Base-by-base conservation (phyloP, 2,888 invertebrate species). In the Pyralis farinalis region DNA sequence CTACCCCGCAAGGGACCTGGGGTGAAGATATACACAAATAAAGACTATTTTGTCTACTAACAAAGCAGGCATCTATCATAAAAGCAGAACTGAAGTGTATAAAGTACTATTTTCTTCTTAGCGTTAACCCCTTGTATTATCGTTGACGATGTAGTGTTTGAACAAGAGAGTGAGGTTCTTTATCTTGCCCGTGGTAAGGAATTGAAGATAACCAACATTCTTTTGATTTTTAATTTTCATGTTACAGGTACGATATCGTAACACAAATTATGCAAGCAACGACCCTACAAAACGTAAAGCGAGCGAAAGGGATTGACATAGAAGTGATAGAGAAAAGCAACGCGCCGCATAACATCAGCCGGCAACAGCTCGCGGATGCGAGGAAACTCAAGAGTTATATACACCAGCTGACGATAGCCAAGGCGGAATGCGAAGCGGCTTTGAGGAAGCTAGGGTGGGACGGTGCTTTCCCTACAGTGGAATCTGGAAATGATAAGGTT, bases 251-350 rank as follows among this genome's bases (percentile, higher is more conserved):
- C 60, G 96, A 95, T 61, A 96, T 97, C 53, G 95, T 97, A 3
- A 95, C 95, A 32, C 97, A 97, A 90, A 94, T 97, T 57, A 96
- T 97, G 95, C 96, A 97, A 90, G 97, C 97, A 0, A 97, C 97
- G 9, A 96, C 96, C 1, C 91, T 97, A 52, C 96, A 97, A 81
- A 97, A 97, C 70, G 90, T 97, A 46, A 97, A 97, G 80, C 91
- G 96, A 57, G 94, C 96, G 4, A 95, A 96, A 85, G 96, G 95
- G 33, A 86, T 94, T 28, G 94, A 94, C 63, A 86, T 91, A 29
- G 95, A 95, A 52, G 66, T 78, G 0, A 78, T 75, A 22, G 90
- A 90, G 34, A 91, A 91, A 46, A 74, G 68, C 32, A 86, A 84
- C 37, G 79, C 90, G n/a, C 87, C 90, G n/a, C 77, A 87, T 32